Evolutionary conservation across 1,140 invertebrate species (phyloP).

Genomic region (Drosophila gunungcola): DNA sequence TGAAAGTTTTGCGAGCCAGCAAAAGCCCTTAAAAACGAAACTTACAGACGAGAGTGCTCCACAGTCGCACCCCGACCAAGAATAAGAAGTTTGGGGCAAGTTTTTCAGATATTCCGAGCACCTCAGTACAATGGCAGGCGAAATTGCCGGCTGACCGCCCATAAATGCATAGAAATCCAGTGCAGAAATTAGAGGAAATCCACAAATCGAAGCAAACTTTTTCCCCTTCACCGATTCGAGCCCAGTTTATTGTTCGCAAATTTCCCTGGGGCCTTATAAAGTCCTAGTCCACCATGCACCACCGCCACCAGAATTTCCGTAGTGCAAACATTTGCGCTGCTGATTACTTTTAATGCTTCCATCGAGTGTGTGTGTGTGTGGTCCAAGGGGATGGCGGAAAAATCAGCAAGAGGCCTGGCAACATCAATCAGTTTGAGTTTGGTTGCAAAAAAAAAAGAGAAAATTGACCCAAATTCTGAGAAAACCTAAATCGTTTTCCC

Average conservation of each 20-base stretch:
- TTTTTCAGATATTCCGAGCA: slow-evolving; percentile 26
- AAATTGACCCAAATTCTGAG: slow-evolving; percentile 45
- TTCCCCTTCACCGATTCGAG: slow-evolving; percentile 12
- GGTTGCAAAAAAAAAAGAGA: slow-evolving; percentile 1
- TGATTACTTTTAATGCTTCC: slow-evolving; percentile 81
- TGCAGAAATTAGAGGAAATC: slow-evolving; percentile 60
- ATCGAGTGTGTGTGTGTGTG: slow-evolving; percentile 57
- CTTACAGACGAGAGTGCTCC: slow-evolving; percentile 37
- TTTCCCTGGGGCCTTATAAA: slow-evolving; percentile 73
- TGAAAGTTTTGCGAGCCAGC: slow-evolving; percentile 40
- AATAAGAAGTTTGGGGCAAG: slow-evolving; percentile 12
- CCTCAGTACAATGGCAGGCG: slow-evolving; percentile 39
- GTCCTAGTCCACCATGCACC: slow-evolving; percentile 15
- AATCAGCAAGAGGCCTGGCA: slow-evolving; percentile 35
- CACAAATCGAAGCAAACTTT: slow-evolving; percentile 58
- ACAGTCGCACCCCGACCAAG: slow-evolving; percentile 28
- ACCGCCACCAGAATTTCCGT: slow-evolving; percentile 23
- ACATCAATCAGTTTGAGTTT: slow-evolving; percentile 55
- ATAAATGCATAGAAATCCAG: slow-evolving; percentile 59
- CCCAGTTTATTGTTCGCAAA: slow-evolving; percentile 76
- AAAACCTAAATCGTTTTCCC: slow-evolving; percentile 17
- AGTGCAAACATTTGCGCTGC: slow-evolving; percentile 78
- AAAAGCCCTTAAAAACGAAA: slow-evolving; percentile 32
- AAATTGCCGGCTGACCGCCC: slow-evolving; percentile 38
- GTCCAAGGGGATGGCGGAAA: slow-evolving; percentile 4